Evolutionary conservation across 1,140 invertebrate genomes (phyloP).

Genomic region (Arion vulgaris): DNA sequence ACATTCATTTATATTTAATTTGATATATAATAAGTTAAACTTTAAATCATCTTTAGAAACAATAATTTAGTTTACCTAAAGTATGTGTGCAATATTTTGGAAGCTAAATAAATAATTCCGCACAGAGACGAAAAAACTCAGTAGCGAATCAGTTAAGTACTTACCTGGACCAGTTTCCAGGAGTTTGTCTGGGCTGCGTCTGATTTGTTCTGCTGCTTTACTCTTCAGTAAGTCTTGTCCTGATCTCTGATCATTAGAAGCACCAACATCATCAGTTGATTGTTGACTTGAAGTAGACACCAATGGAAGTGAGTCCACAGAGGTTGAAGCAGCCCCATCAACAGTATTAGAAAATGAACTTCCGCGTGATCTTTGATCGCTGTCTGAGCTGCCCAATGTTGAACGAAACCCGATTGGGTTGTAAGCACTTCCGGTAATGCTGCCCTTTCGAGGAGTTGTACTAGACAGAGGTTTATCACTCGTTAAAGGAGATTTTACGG

Average conservation of each 20-base stretch:
- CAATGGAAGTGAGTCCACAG: too few relatives aligned
- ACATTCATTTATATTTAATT: too few relatives aligned
- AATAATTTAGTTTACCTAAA: too few relatives aligned
- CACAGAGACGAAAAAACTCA: too few relatives aligned
- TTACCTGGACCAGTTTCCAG: background rate
- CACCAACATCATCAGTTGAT: background rate
- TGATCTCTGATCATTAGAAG: background rate
- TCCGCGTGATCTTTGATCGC: background rate
- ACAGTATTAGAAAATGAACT: background rate
- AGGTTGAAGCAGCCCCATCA: background rate
- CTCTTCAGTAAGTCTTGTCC: background rate
- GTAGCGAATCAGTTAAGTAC: too few relatives aligned
- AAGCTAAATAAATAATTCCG: too few relatives aligned
- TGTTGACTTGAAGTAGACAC: background rate
- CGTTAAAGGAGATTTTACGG: conserved; percentile 8
- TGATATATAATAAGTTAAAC: too few relatives aligned
- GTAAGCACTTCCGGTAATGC: conserved; percentile 21
- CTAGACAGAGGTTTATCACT: background rate
- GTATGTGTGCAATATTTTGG: too few relatives aligned
- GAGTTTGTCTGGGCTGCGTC: background rate
- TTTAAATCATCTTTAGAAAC: too few relatives aligned
- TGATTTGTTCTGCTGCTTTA: background rate
- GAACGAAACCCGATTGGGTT: conserved; percentile 20
- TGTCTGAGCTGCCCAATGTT: conserved; percentile 11
- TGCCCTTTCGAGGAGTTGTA: background rate